Conservation (phyloP, 2,113 vertebrate genomes). For the Thunnus maccoyii region DNA sequence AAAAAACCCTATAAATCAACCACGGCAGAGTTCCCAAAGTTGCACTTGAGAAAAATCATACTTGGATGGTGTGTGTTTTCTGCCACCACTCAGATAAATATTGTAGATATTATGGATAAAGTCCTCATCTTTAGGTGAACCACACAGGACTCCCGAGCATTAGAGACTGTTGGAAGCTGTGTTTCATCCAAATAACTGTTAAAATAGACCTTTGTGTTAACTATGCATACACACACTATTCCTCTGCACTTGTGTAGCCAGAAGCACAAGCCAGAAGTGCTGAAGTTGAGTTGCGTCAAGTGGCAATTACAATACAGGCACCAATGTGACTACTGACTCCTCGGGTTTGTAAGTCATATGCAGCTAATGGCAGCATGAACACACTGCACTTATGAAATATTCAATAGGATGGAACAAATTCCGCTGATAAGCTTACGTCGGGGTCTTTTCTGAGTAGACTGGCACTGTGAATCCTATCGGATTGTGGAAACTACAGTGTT, state of each 20-base stretch:
- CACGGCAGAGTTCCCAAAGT: slow-evolving; percentile 19
- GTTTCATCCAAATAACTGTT: not conserved
- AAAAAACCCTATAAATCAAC: slow-evolving; percentile 31
- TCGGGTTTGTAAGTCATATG: slow-evolving; percentile 56
- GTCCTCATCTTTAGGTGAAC: slow-evolving; percentile 11
- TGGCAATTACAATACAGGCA: slow-evolving; percentile 53
- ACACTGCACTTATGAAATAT: slow-evolving; percentile 62
- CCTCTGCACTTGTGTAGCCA: slow-evolving; percentile 11
- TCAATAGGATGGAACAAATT: slow-evolving; percentile 46
- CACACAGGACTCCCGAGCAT: not conserved
- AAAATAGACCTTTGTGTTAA: not conserved
- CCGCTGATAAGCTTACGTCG: slow-evolving; percentile 37
- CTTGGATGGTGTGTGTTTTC: slow-evolving; percentile 4
- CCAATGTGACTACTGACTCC: slow-evolving; percentile 40
- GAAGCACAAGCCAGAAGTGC: slow-evolving; percentile 22
- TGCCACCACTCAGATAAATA: not conserved
- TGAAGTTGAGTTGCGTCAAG: slow-evolving; percentile 52
- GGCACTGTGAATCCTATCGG: slow-evolving; percentile 38
- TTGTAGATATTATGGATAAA: slow-evolving; percentile 13
- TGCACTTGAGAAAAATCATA: slow-evolving; percentile 8
- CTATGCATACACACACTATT: slow-evolving; percentile 1
- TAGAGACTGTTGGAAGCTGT: not conserved
- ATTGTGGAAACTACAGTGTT: slow-evolving; percentile 41
- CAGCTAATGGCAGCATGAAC: slow-evolving; percentile 63
- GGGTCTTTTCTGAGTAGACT: slow-evolving; percentile 36